Evolutionary conservation across 2,888 invertebrate genomes (phyloP).

Genomic region (Agriopis aurantiaria): DNA sequence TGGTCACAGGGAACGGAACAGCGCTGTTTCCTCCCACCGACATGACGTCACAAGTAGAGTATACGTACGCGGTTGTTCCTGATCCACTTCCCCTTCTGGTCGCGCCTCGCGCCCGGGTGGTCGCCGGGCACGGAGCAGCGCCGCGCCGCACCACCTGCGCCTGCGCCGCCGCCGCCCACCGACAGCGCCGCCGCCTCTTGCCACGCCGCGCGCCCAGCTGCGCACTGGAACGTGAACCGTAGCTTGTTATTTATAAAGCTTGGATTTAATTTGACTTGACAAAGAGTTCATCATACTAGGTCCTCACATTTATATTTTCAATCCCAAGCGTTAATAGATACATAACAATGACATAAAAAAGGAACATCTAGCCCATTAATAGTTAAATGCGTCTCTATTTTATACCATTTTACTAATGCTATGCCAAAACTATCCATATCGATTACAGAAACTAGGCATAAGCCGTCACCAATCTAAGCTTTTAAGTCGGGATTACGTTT

Average conservation of each 20-base stretch:
- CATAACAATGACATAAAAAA: no score
- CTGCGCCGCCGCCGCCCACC: constrained; percentile 80
- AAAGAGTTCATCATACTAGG: no score
- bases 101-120: constrained; percentile 87
- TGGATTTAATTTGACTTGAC: not conserved
- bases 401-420: no score
- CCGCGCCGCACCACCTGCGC: constrained; percentile 85
- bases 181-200: constrained; percentile 88
- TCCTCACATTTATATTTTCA: no score
- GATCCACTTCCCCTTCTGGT: constrained; percentile 91
- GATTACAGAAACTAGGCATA: no score
- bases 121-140: constrained; percentile 87
- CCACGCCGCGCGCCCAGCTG: constrained; percentile 94
- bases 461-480: no score
- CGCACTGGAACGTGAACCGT: constrained; percentile 87
- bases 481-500: no score
- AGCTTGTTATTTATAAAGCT: constrained; percentile 7
- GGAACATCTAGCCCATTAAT: no score
- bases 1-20: constrained; percentile 53
- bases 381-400: no score
- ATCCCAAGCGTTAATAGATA: no score
- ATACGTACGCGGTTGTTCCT: constrained; percentile 92
- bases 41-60: not conserved
- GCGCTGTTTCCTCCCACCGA: not conserved
- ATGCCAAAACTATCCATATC: no score